Base-by-base conservation (phyloP, 2,797 vertebrate genomes). In the Semotilus atromaculatus region DNA sequence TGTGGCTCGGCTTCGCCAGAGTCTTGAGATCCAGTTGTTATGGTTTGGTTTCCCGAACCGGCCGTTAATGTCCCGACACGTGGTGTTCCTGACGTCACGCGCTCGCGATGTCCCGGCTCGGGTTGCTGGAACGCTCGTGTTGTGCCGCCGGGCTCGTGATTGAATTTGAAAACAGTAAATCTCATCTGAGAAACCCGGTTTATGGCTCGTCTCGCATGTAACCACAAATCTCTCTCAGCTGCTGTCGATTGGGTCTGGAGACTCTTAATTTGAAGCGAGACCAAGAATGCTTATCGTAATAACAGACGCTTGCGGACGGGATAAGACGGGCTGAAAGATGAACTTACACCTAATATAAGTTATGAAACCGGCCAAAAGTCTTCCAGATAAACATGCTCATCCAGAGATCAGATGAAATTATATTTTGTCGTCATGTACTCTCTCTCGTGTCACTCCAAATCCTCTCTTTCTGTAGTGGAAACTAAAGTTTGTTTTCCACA, bases 151-250 rank as follows among this genome's bases (percentile, higher is more conserved):
- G 60, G 34, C 18, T 66, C n/a, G 83, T 64, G 38, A 78, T 66
- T 80, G 66, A 87, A 85, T 86, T 51, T 86, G 79, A 72, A 55
- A 64, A 86, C 58, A 82, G 77, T 81, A 70, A 83, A 84, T 18
- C 70, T 85, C 80, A 19, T 51, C 43, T 7, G 73, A 78, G 26
- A 70, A 78, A 34, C 48, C 48, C 31, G 19, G 38, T 83, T 82
- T 77, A 83, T 76, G 82, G 86, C 75, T 87, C 36, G 64, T 7
- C 36, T 40, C 14, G 77, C 74, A 73, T 88, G 86, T 70, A 51
- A 83, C 72, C 23, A 18, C 85, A 88, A 89, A 88, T 87, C 53
- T 34, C 62, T 79, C 86, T 90, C 88, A 80, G 88, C 81, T 86
- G 86, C 72, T 72, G 29, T 45, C 11, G 64, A 71, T 67, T 21